Base-by-base conservation (phyloP, 2,113 vertebrate genomes). In the Lepus europaeus region DNA sequence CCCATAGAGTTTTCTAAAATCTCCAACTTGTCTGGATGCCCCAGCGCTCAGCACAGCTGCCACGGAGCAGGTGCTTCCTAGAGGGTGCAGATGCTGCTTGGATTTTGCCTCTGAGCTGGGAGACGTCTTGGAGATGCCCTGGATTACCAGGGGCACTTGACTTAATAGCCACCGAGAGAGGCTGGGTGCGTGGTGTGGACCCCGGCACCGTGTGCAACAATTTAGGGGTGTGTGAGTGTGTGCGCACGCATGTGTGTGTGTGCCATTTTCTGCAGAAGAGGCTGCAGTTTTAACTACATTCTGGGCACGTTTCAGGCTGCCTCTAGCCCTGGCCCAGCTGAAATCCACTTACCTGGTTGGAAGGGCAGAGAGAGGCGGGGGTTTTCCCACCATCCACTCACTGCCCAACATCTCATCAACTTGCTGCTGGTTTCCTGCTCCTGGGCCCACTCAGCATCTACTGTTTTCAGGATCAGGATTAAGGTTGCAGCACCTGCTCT, bases 41-140 rank as follows among this genome's bases (percentile, higher is more conserved):
- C 63, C 53, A 31, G 7, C 36, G 72, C 89, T 74, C 90, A 63
- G 61, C 74, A 76, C 91, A 92, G 91, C 89, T 95, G 95, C 64
- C 45, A 12, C 53, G 0, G 6, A 79, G 86, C 90, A 96, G 95
- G 92, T 95, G 96, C 33, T 45, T 59, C 31, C 66, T 36, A 64
- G 27, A 82, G 95, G 79, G 90, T 85, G 94, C 64, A 49, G 72
- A 70, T 36, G 27, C 13, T 74, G 61, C 87, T 84, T 53, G n/a
- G 33, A 64, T 82, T 91, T 63, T 63, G 83, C 80, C 59, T 82
- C 39, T 82, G 95, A 95, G 36, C 81, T 86, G 22, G 79, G 53
- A 94, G 63, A 78, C n/a, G 76, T 76, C 69, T 85, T 59, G 23
- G 73, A 94, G 59, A 88, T n/a, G 14, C 45, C 39, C 6, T 33